A percentile compares a stretch with the other conserved stretches of the same genome.
Conservation (phyloP, 2,113 vertebrate genomes). For the Cebus imitator region DNA sequence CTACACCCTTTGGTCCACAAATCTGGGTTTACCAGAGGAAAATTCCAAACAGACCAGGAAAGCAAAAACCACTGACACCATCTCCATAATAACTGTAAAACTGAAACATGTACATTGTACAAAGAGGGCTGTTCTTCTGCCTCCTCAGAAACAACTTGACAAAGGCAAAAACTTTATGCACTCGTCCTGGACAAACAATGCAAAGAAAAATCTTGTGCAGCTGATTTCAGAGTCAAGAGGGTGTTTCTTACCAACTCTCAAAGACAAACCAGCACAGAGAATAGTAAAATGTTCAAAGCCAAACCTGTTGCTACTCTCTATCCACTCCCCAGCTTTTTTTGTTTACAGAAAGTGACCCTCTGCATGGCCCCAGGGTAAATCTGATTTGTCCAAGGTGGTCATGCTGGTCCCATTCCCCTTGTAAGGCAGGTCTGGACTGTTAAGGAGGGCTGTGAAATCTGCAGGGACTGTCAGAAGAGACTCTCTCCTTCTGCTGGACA, state of each 20-base stretch:
- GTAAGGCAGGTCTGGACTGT: neutral
- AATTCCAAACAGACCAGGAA: constrained; percentile 33
- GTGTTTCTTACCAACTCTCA: neutral
- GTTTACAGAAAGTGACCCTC: neutral
- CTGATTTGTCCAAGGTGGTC: neutral
- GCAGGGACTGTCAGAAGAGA: neutral
- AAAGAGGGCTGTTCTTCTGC: neutral
- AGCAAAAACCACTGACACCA: neutral
- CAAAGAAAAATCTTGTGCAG: neutral
- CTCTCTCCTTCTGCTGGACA: neutral
- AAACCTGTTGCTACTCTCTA: neutral
- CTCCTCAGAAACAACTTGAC: neutral
- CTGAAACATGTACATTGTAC: neutral
- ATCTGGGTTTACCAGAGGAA: constrained; percentile 13
- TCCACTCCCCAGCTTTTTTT: neutral
- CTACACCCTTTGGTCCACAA: neutral
- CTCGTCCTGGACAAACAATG: neutral
- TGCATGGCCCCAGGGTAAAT: neutral
- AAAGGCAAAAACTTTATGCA: neutral
- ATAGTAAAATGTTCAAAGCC: neutral
- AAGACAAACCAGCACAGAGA: neutral
- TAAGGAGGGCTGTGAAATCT: neutral
- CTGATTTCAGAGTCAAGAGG: neutral
- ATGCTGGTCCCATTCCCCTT: neutral
- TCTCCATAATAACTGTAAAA: neutral